Conservation (phyloP, 1,140 invertebrate species). For the Mya arenaria region DNA sequence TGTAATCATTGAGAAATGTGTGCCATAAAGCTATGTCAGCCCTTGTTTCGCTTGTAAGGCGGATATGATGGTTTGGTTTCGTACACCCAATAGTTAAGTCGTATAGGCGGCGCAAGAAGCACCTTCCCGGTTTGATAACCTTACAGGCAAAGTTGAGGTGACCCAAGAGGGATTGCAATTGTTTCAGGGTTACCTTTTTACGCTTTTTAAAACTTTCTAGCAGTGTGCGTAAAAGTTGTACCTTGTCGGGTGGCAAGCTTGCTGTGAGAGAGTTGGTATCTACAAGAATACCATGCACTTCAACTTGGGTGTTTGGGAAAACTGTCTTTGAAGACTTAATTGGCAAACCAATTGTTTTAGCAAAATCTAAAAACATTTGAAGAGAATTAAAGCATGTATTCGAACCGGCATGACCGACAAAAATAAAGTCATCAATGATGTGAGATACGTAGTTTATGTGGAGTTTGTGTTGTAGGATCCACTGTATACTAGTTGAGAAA, state of each 20-base stretch:
- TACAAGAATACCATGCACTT: background rate
- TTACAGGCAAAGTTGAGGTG: conserved; percentile 29
- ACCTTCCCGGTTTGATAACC: background rate
- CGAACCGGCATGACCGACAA: background rate
- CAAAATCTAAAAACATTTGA: background rate
- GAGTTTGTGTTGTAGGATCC: background rate
- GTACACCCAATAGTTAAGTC: background rate
- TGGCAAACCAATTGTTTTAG: background rate
- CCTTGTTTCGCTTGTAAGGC: background rate
- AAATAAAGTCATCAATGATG: conserved; percentile 51
- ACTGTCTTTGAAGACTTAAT: conserved; percentile 23
- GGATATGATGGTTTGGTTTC: background rate
- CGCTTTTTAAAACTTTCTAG: background rate
- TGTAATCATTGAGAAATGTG: background rate
- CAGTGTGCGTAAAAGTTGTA: background rate
- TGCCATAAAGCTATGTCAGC: background rate
- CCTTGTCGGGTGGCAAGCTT: conserved; percentile 1
- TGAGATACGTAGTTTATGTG: conserved; percentile 13
- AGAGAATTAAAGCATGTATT: conserved; percentile 2
- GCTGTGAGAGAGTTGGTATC: background rate
- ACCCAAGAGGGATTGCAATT: conserved; percentile 9
- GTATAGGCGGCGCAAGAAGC: background rate
- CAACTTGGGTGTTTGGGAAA: background rate
- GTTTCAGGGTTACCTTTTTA: background rate
- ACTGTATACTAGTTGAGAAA: background rate